These are phyloP conservation scores for Chaetogeoica ovagalla DNA, from an alignment of 2,888 invertebrate species.

Conservation along the genomic window DNA sequence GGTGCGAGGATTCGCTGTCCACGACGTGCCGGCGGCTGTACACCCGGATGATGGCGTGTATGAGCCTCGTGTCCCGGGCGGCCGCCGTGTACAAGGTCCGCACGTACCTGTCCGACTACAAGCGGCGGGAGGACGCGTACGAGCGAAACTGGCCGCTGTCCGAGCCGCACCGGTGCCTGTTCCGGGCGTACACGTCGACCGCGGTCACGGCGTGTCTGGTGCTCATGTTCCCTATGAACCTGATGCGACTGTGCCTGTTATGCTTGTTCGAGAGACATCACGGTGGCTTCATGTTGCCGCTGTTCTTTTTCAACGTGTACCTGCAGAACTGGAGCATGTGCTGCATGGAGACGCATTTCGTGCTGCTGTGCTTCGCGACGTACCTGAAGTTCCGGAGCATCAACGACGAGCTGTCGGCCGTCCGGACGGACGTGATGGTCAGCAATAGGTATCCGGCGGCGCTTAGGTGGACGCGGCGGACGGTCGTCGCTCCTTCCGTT, in stretches of 20 bases:
- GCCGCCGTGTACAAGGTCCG: conserved; percentile 1
- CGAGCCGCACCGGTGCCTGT: not conserved
- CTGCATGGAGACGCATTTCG: conserved; percentile 52
- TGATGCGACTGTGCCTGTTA: conserved; percentile 12
- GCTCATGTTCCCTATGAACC: conserved; percentile 18
- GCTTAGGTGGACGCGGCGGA: not conserved
- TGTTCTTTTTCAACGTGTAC: conserved; percentile 53
- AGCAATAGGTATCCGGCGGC: conserved; percentile 38
- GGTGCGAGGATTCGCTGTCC: conserved; percentile 33
- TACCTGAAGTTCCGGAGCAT: conserved; percentile 14
- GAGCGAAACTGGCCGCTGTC: conserved; percentile 25
- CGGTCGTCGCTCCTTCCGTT: not conserved
- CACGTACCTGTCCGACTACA: not conserved
- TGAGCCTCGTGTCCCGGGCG: conserved; percentile 20
- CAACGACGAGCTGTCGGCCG: conserved; percentile 15
- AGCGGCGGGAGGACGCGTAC: not conserved
- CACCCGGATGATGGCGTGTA: conserved; percentile 17
- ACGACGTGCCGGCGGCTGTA: conserved; percentile 34
- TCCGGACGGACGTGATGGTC: conserved; percentile 36
- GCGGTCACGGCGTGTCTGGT: not conserved
- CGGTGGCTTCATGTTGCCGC: not conserved
- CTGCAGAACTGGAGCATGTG: conserved; percentile 52
- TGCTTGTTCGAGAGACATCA: not conserved
- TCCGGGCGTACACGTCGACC: conserved; percentile 1
- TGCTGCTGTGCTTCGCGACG: conserved; percentile 14